Evolutionary conservation across 1,140 invertebrate genomes (phyloP).

Genomic region (Scaptomyza montana): DNA sequence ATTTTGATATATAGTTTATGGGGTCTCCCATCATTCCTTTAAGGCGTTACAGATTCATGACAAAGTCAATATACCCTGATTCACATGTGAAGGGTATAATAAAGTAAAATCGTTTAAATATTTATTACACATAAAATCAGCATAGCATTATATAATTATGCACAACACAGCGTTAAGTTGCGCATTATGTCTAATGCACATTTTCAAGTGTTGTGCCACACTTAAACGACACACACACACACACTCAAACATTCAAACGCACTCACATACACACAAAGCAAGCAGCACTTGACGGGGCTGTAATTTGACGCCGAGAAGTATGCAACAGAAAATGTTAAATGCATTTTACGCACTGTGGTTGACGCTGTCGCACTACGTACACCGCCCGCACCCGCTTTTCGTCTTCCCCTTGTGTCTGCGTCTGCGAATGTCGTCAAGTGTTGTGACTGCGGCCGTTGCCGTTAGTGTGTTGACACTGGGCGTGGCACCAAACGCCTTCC

Average conservation of each 20-base stretch:
- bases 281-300: slow-evolving; percentile 55
- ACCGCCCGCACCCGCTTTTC: neutral
- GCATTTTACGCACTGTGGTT: slow-evolving; percentile 74
- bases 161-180: slow-evolving; percentile 2
- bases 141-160: slow-evolving; percentile 16
- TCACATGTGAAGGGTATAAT: no score
- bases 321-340: slow-evolving; percentile 73
- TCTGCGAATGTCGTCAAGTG: slow-evolving; percentile 59
- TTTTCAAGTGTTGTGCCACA: slow-evolving; percentile 37
- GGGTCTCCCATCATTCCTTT: no score
- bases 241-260: slow-evolving; percentile 5
- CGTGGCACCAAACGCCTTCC: slow-evolving; percentile 11
- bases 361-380: slow-evolving; percentile 27
- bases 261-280: slow-evolving; percentile 44
- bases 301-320: slow-evolving; percentile 75
- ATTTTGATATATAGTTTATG: no score
- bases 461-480: slow-evolving; percentile 41
- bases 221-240: slow-evolving; percentile 27
- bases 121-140: slow-evolving; percentile 20
- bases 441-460: slow-evolving; percentile 36
- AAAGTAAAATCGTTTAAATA: no score
- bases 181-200: slow-evolving; percentile 32
- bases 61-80: no score
- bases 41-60: no score
- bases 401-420: neutral